phyloP scores from a whole-genome alignment of 92 coral and sea anemone genomes.

The Diadumene lineata region DNA sequence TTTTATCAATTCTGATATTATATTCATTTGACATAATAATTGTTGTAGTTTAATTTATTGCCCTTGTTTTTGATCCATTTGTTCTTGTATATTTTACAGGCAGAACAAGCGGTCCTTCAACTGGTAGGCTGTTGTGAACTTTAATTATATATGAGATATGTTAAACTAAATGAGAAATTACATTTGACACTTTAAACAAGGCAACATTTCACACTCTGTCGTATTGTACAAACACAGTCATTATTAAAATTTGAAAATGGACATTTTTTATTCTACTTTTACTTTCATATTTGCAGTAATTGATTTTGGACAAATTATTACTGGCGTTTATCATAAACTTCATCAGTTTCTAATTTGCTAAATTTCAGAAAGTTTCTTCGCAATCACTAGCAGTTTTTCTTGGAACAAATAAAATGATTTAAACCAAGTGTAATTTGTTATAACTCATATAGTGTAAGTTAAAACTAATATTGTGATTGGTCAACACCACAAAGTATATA shows the following conservation, averaged over 20 bases:
- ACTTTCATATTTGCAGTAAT: not conserved
- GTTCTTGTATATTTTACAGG: slow-evolving; percentile 27
- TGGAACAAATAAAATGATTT: no score
- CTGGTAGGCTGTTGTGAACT: slow-evolving; percentile 46
- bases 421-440: no score
- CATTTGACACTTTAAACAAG: not conserved
- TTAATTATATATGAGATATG: not conserved
- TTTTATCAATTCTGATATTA: no score
- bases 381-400: no score
- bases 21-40: not conserved
- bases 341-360: no score
- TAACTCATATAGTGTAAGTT: no score
- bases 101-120: slow-evolving; percentile 76
- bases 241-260: not conserved
- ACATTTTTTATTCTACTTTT: not conserved
- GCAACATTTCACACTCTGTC: not conserved
- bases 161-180: not conserved
- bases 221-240: not conserved
- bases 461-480: no score
- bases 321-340: no score
- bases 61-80: not conserved
- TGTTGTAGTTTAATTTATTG: not conserved
- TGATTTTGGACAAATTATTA: not conserved
- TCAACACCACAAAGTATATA: no score
- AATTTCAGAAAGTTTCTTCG: no score